Base-by-base conservation (phyloP, 2,888 invertebrate species). In the Tubulanus polymorphus region DNA sequence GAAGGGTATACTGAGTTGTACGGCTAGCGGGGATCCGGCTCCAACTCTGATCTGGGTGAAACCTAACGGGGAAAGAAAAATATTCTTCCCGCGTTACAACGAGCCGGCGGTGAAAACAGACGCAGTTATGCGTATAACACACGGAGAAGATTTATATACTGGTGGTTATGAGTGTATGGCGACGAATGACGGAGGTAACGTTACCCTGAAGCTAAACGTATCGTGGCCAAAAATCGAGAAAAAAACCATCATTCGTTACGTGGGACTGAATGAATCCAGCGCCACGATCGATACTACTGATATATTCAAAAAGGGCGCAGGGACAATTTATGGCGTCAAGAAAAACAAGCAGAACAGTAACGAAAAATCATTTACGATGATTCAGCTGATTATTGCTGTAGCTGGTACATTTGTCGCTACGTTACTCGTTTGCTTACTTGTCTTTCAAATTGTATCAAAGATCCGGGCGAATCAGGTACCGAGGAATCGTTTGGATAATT, bases 121-220 rank as follows among this genome's bases (percentile, higher is more conserved):
- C 28, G 75, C 71, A 5, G 64, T 75, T 15, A 60, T 75, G 61
- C 68, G 67, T 51, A 66, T 73, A 27, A 62, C 66, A 12, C 62
- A 66, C 54, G 66, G 68, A 3, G 63, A 66, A 51, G 57, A 63
- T 1, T 56, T 59, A 18, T 60, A 62, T 51, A 71, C 70, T 41
- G 71, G 72, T 10, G 66, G 65, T 58, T 78, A 75, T 59, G 69
- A 69, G 56, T 78, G 78, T 56, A 62, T 76, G 18, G 78, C 78
- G 3, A 70, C 68, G 57, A 78, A 78, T 60, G 73, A 72, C 0
- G 76, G 75, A 0, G 78, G 78, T 1, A 75, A 76, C 56, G 74
- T 75, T 10, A 75, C 76, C 12, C 66, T 78, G 35, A 72, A 73
- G 1, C 61, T 76, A 27, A 75, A 75, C 59, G 72, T 76, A n/a